phyloP scores from a whole-genome alignment of 2,797 vertebrate genomes.

The Sebastes cheni region DNA sequence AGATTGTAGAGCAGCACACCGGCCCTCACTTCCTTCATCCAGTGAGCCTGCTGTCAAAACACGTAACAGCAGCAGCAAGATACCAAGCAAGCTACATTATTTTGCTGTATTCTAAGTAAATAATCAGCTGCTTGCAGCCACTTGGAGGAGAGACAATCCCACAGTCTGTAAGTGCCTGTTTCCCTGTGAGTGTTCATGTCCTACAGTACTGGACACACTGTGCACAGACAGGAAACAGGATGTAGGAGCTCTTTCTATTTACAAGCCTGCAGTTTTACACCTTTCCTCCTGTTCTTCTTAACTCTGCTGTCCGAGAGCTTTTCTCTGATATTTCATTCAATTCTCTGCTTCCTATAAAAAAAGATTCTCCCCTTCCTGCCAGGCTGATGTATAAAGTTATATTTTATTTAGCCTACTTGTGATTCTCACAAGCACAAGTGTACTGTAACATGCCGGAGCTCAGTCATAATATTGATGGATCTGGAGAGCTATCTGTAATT shows the following conservation, averaged over 20 bases:
- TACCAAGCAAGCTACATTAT: not conserved
- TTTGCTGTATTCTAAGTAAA: conserved; percentile 5
- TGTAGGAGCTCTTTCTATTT: conserved; percentile 47
- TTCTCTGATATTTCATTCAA: conserved; percentile 72
- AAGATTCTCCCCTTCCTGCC: conserved; percentile 63
- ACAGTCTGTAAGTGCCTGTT: conserved; percentile 17
- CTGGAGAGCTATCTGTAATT: conserved; percentile 72
- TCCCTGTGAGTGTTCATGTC: conserved; percentile 24
- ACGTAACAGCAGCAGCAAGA: conserved; percentile 7
- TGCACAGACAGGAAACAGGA: conserved; percentile 37
- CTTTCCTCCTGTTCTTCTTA: conserved; percentile 41
- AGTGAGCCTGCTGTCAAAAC: conserved; percentile 26
- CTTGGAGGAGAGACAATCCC: conserved; percentile 44
- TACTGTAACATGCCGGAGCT: conserved; percentile 58
- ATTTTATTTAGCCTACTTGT: conserved; percentile 79
- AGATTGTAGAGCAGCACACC: conserved; percentile 3
- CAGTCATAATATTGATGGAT: conserved; percentile 70
- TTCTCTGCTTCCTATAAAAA: conserved; percentile 58
- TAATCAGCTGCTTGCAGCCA: conserved; percentile 47
- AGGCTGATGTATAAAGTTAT: conserved; percentile 65
- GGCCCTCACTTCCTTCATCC: not conserved
- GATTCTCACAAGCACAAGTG: conserved; percentile 60
- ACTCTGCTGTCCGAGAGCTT: not conserved
- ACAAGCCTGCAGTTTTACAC: conserved; percentile 26
- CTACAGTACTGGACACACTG: conserved; percentile 7